Conservation (phyloP, 2,888 invertebrate genomes). For the Agonopterix alstromeriana region DNA sequence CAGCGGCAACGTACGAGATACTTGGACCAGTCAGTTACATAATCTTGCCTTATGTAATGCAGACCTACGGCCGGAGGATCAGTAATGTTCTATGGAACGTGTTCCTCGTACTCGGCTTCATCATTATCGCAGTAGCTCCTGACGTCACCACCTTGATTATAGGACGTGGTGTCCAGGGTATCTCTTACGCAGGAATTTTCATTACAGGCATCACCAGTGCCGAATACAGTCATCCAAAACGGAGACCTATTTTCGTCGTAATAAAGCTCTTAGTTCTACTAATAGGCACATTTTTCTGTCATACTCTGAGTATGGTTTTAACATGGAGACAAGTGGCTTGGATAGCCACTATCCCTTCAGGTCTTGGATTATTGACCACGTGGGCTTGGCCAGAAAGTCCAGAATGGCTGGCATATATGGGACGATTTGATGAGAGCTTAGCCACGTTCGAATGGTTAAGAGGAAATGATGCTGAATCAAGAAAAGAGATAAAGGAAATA, state of each 20-base stretch:
- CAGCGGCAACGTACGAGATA: slow-evolving; percentile 7
- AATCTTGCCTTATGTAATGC: slow-evolving; percentile 16
- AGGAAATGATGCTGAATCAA: slow-evolving; percentile 11
- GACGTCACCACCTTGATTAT: slow-evolving; percentile 11
- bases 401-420: slow-evolving; percentile 17
- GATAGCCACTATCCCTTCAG: slow-evolving; percentile 12
- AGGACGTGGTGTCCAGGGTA: slow-evolving; percentile 16
- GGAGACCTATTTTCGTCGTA: slow-evolving; percentile 14
- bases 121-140: slow-evolving; percentile 13
- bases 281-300: slow-evolving; percentile 10
- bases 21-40: slow-evolving; percentile 11
- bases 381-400: slow-evolving; percentile 18
- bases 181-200: slow-evolving; percentile 15
- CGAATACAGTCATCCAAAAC: slow-evolving; percentile 18
- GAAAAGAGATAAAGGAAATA: slow-evolving; percentile 12
- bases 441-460: slow-evolving; percentile 14
- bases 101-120: slow-evolving; percentile 11
- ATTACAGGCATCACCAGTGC: slow-evolving; percentile 12
- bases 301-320: slow-evolving; percentile 11
- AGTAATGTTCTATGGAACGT: slow-evolving; percentile 12
- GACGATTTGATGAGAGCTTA: slow-evolving; percentile 15
- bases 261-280: neutral
- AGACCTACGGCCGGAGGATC: slow-evolving; percentile 16
- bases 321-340: slow-evolving; percentile 16
- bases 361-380: slow-evolving; percentile 10